These are phyloP conservation scores for Notolabrus celidotus DNA, from an alignment of 2,797 vertebrate genomes.

Conservation along the genomic window DNA sequence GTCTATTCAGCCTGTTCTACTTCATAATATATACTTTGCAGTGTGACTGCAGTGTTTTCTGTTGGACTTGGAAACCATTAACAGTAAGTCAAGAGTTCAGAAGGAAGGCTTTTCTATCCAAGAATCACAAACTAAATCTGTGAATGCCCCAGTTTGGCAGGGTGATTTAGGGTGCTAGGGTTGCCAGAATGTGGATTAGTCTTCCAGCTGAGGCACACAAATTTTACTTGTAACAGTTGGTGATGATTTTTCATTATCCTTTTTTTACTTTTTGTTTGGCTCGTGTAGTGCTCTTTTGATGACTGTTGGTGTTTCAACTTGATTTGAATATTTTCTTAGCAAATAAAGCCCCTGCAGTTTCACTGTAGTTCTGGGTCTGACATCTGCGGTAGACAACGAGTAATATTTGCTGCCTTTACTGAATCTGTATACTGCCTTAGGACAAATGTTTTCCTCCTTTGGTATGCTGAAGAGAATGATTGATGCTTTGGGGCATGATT, in stretches of 20 bases:
- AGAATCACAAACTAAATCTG: conserved; percentile 26
- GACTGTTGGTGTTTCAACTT: conserved; percentile 26
- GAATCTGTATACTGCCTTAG: conserved; percentile 14
- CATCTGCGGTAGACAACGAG: conserved; percentile 29
- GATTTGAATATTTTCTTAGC: conserved; percentile 49
- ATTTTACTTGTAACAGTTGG: conserved; percentile 54
- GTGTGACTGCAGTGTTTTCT: conserved; percentile 1
- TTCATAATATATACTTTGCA: not conserved
- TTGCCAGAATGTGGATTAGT: conserved; percentile 47
- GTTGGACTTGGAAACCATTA: not conserved
- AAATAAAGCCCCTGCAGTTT: conserved; percentile 32
- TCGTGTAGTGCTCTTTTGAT: conserved; percentile 19
- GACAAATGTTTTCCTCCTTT: not conserved
- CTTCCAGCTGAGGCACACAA: conserved; percentile 33
- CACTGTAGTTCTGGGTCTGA: conserved; percentile 12
- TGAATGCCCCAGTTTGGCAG: conserved; percentile 27
- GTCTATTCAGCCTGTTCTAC: not conserved
- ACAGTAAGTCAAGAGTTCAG: not conserved
- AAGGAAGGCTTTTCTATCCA: conserved; percentile 9
- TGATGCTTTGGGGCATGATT: conserved; percentile 15
- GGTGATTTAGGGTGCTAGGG: conserved; percentile 17
- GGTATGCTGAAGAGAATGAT: not conserved
- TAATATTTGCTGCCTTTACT: conserved; percentile 9
- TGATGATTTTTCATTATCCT: conserved; percentile 13
- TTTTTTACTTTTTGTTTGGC: conserved; percentile 7